Base-by-base conservation (phyloP, 2,888 invertebrate species). In the Punctoribates punctum region DNA sequence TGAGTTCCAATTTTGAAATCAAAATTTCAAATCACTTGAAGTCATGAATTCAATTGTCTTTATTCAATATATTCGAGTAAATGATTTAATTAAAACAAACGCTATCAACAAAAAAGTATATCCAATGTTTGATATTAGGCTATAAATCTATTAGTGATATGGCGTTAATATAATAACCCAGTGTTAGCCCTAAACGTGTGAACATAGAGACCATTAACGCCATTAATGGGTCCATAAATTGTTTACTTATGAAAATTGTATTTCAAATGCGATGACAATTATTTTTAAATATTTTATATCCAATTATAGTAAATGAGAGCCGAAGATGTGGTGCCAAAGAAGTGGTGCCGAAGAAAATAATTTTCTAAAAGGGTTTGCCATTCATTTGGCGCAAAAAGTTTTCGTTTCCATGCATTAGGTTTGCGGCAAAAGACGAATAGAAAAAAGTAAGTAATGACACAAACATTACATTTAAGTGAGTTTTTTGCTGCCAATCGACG, bases 401-500 rank as follows among this genome's bases (percentile, higher is more conserved):
- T 42, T 42, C 42, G 8, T 13, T 42, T 42, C 42, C 1, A 13
- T 9, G 42, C 42, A 1, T 42, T 42, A 42, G 42, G 13, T 42
- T 13, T 42, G 42, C 13, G 42, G 42, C 42, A 42, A 42, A 42
- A 42, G 34, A 42, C 11, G 42, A 42, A 42, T 42, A 57, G 11
- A 57, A 57, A 57, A 57, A 23, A 57, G 27, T 60, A 60, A 60
- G 60, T 60, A 23, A 60, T 60, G 60, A 27, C 60, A 60, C 27
- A 60, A 27, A 27, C 60, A 60, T 60, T 60, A 60, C 60, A 60
- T 60, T 60, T 25, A 60, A 60, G 60, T 60, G 60, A 60, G 25
- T 60, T 51, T 51, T 60, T 17, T 25, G 60, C 57, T 60, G 60
- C 27, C 27, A 60, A 60, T 60, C 27, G 60, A 60, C 60, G 20